phyloP scores from a whole-genome alignment of 2,797 vertebrate genomes.

The Arctocebus calabarensis region DNA sequence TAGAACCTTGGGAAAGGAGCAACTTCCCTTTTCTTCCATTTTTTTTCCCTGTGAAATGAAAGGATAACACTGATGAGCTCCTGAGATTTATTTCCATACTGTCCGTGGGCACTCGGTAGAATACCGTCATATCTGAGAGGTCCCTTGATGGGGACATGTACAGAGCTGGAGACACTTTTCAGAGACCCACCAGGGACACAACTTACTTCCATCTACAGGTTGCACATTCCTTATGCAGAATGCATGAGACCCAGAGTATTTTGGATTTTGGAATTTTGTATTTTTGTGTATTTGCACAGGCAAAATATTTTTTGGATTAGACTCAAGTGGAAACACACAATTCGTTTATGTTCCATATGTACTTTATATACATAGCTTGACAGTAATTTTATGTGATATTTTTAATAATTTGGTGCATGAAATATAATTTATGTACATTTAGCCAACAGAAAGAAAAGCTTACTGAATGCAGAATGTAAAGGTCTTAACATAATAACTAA shows the following conservation, averaged over 20 bases:
- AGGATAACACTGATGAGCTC: background rate
- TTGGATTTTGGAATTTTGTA: background rate
- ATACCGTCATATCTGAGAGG: background rate
- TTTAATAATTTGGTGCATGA: background rate
- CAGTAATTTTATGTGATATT: background rate
- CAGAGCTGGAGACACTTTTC: background rate
- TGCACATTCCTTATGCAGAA: background rate
- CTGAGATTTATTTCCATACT: background rate
- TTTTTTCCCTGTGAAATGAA: background rate
- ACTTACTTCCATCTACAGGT: background rate
- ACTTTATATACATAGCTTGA: background rate
- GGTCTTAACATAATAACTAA: too few relatives aligned
- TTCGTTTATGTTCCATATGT: background rate
- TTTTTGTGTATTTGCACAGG: background rate
- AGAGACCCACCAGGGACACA: background rate
- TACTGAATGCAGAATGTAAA: too few relatives aligned
- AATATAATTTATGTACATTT: background rate
- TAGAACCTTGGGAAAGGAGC: background rate
- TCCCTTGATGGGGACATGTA: background rate
- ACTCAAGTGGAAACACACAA: background rate
- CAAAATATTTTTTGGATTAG: background rate
- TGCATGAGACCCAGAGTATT: background rate
- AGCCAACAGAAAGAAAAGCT: background rate
- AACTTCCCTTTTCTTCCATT: background rate
- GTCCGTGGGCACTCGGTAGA: background rate